Evolutionary conservation across 1,140 invertebrate species (phyloP).

Genomic region (Drosophila leontia): DNA sequence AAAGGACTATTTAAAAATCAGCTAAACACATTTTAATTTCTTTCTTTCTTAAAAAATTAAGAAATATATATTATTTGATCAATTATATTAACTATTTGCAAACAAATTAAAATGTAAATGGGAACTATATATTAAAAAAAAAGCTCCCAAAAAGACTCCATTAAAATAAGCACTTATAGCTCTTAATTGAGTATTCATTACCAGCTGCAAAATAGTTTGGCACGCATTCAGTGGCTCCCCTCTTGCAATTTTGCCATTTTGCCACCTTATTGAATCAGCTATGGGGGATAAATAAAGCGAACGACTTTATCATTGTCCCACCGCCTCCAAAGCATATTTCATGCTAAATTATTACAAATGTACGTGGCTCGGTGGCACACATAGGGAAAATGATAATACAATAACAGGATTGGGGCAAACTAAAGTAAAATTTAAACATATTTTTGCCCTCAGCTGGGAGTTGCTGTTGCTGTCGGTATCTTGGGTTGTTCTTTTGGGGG

Average conservation of each 20-base stretch:
- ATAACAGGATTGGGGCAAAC: constrained; percentile 61
- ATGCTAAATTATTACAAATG: constrained; percentile 70
- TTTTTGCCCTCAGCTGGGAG: constrained; percentile 44
- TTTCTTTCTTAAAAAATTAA: no score
- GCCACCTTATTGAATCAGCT: constrained; percentile 47
- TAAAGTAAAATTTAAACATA: constrained; percentile 67
- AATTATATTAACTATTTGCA: no score
- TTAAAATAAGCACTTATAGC: neutral
- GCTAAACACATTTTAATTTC: no score
- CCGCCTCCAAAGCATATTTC: constrained; percentile 65
- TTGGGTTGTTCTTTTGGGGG: constrained; percentile 3
- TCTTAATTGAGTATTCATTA: neutral
- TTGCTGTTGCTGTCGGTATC: constrained; percentile 11
- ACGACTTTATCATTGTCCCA: constrained; percentile 45
- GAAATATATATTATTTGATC: no score
- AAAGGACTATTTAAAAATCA: no score
- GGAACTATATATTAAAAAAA: no score
- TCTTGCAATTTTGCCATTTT: constrained; percentile 13
- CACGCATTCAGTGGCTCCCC: neutral
- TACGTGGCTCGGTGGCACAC: constrained; percentile 57
- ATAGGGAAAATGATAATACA: constrained; percentile 71
- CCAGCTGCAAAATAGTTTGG: constrained; percentile 13
- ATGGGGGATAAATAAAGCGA: constrained; percentile 36
- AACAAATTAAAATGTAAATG: no score
- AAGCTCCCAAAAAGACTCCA: neutral